Percentiles rank a stretch among this genome's conserved stretches.
These are phyloP conservation scores for Arrhopalites spinosus DNA, from an alignment of 2,888 invertebrate species.

Conservation along the genomic window DNA sequence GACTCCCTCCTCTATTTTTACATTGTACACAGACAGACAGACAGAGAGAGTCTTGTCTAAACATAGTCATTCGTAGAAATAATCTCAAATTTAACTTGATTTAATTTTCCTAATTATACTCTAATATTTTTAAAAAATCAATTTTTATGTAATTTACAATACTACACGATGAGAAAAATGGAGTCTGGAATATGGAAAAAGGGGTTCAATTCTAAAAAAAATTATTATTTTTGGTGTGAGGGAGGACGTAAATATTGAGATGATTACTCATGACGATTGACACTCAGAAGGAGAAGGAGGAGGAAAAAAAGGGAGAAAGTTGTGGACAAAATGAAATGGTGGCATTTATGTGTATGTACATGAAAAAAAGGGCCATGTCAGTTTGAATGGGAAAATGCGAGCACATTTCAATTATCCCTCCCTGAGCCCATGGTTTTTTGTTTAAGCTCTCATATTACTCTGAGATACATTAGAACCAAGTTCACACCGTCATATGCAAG, in stretches of 20 bases:
- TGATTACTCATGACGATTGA: neutral
- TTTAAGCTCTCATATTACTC: constrained; percentile 1
- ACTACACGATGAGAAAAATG: too few relatives aligned
- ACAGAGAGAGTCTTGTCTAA: neutral
- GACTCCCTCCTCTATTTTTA: neutral
- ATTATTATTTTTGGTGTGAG: too few relatives aligned
- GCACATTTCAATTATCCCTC: constrained; percentile 13
- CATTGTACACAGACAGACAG: neutral
- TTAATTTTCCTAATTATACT: neutral
- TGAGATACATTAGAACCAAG: neutral
- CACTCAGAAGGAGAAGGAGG: neutral
- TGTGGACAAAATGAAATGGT: neutral
- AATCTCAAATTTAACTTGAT: neutral
- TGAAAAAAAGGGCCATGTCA: neutral
- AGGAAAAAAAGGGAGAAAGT: neutral
- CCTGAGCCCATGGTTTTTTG: too few relatives aligned
- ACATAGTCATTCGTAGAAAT: neutral
- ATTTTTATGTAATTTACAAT: too few relatives aligned
- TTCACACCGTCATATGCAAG: constrained; percentile 15
- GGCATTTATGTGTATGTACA: neutral
- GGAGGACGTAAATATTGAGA: neutral
- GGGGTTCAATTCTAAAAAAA: too few relatives aligned
- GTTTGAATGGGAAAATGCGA: neutral
- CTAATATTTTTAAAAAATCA: too few relatives aligned
- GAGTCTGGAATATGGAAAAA: too few relatives aligned